Evolutionary conservation across 1,140 invertebrate species (phyloP).

Genomic region (Chironomus tepperi): DNA sequence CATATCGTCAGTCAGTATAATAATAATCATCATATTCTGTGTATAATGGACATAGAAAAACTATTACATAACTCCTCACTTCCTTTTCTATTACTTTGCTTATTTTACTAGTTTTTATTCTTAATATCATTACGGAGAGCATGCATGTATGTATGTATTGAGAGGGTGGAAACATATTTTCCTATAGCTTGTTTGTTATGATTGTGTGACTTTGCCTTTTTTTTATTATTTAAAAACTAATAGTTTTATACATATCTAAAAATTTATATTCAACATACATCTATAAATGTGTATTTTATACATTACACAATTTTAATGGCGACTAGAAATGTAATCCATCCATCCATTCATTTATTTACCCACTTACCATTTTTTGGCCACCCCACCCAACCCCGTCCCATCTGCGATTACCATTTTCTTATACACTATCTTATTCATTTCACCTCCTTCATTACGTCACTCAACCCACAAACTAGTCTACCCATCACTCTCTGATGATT

Average conservation of each 20-base stretch:
- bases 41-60: conserved; percentile 16
- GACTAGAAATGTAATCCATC: conserved; percentile 21
- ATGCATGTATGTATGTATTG: neutral
- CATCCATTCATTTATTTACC: neutral
- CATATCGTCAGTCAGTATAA: neutral
- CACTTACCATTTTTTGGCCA: neutral
- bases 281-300: too few relatives aligned
- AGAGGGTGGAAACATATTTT: neutral
- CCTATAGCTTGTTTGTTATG: too few relatives aligned
- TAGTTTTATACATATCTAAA: too few relatives aligned
- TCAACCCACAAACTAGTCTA: neutral
- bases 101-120: neutral
- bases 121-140: neutral
- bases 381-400: neutral
- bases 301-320: conserved; percentile 10
- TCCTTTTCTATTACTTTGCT: neutral
- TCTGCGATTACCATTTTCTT: neutral
- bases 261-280: too few relatives aligned
- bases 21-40: conserved; percentile 17
- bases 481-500: conserved; percentile 1
- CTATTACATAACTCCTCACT: conserved; percentile 21
- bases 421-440: neutral
- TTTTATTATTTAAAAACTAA: too few relatives aligned
- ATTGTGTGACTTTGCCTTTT: too few relatives aligned
- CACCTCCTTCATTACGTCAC: neutral